phyloP scores from a whole-genome alignment of 30 jellyfish, hydroid and myxozoan genomes.

The Turritopsis rubra region DNA sequence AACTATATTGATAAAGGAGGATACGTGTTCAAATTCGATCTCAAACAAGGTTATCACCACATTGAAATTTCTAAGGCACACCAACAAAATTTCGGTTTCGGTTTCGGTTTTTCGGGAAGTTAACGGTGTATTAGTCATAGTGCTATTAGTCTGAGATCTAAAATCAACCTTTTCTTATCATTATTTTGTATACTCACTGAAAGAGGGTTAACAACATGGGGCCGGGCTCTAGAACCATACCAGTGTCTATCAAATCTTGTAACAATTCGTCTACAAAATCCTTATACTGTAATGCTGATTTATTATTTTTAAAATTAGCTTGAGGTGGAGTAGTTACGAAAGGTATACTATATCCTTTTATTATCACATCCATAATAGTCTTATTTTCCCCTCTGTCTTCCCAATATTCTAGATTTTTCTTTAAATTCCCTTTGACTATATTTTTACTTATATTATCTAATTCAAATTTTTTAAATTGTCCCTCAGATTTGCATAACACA shows the following conservation, averaged over 20 bases:
- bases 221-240: not conserved
- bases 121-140: no score
- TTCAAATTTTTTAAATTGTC: not conserved
- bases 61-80: no score
- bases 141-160: no score
- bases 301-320: not conserved
- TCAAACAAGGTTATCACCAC: no score
- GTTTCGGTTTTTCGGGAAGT: no score
- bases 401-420: not conserved
- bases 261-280: not conserved
- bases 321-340: not conserved
- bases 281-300: not conserved
- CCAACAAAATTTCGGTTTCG: no score
- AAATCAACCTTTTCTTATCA: constrained; percentile 5
- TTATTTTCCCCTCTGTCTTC: not conserved
- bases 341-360: not conserved
- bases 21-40: no score
- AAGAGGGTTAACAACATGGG: not conserved
- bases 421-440: not conserved
- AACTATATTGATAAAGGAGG: not conserved
- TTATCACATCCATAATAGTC: not conserved
- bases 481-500: not conserved
- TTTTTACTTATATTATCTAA: not conserved
- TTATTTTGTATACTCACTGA: not conserved
- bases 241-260: not conserved